phyloP scores from a whole-genome alignment of 2,797 vertebrate species.

The Odontamblyopus rebecca region DNA sequence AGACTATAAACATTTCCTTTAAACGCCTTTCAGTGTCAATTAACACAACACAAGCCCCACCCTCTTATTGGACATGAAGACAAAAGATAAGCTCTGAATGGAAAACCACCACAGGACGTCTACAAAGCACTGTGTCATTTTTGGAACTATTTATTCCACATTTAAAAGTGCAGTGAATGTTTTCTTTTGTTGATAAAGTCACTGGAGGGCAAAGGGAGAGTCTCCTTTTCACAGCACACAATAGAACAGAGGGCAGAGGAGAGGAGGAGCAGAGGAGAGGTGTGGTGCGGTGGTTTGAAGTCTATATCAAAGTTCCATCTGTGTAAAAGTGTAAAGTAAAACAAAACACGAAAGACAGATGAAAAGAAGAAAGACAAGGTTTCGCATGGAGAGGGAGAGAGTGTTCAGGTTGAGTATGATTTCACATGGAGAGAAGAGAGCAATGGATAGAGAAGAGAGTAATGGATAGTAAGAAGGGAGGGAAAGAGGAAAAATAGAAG shows the following conservation, averaged over 20 bases:
- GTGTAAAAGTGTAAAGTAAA: not conserved
- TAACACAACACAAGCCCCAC: not conserved
- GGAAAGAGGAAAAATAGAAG: not conserved
- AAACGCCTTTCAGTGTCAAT: too few species aligned
- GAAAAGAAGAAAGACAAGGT: not conserved
- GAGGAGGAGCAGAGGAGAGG: too few species aligned
- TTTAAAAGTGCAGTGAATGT: not conserved
- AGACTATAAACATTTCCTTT: too few species aligned
- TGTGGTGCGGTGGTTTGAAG: not conserved
- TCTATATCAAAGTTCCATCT: not conserved
- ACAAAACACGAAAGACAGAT: not conserved
- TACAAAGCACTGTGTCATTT: not conserved
- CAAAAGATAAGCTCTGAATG: conserved; percentile 1
- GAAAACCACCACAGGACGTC: not conserved
- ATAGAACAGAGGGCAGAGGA: not conserved
- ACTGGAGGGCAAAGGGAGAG: not conserved
- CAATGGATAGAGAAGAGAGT: not conserved
- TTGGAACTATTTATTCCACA: not conserved
- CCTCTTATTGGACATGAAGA: not conserved
- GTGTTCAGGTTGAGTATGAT: too few species aligned
- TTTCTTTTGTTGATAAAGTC: not conserved
- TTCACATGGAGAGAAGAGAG: too few species aligned
- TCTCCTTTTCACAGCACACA: not conserved
- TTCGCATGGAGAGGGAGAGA: not conserved
- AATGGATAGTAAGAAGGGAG: not conserved